These are phyloP conservation scores for Sternotherus odoratus DNA, from an alignment of 2,797 vertebrate genomes.

Conservation along the genomic window DNA sequence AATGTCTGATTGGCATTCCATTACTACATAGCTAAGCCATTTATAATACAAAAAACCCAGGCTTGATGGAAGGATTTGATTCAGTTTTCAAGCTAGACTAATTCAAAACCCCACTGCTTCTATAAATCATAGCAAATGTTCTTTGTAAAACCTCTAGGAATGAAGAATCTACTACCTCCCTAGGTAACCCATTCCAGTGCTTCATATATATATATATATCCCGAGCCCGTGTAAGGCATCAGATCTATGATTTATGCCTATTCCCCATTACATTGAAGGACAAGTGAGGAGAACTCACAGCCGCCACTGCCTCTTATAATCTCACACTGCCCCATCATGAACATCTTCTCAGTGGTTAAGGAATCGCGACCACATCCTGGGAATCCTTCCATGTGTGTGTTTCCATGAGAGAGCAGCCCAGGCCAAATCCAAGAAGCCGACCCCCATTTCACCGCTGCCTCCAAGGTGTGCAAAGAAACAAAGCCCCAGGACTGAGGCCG, in stretches of 20 bases:
- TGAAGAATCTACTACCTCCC: too few species aligned
- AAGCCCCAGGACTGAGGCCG: background rate
- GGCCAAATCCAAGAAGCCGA: background rate
- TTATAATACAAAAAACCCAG: conserved; percentile 47
- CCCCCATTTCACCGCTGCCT: background rate
- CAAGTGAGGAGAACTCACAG: conserved; percentile 36
- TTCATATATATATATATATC: conserved; percentile 18
- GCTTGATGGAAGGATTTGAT: conserved; percentile 71
- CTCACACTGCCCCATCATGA: background rate
- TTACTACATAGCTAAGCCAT: conserved; percentile 62
- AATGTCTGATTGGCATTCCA: conserved; percentile 66
- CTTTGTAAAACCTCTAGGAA: conserved; percentile 77
- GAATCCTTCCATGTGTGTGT: background rate
- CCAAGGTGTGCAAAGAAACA: background rate
- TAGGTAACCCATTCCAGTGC: too few species aligned
- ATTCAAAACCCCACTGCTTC: conserved; percentile 69
- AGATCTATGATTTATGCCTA: conserved; percentile 68
- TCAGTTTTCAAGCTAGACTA: conserved; percentile 75
- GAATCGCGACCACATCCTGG: fast-evolving
- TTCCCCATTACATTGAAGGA: conserved; percentile 71
- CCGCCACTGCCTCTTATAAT: background rate
- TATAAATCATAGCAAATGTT: conserved; percentile 79
- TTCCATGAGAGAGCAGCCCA: background rate
- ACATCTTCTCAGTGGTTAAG: background rate
- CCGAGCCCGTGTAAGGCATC: conserved; percentile 50